Conservation (phyloP, 2,113 vertebrate genomes). For the Irena cyanogastra region DNA sequence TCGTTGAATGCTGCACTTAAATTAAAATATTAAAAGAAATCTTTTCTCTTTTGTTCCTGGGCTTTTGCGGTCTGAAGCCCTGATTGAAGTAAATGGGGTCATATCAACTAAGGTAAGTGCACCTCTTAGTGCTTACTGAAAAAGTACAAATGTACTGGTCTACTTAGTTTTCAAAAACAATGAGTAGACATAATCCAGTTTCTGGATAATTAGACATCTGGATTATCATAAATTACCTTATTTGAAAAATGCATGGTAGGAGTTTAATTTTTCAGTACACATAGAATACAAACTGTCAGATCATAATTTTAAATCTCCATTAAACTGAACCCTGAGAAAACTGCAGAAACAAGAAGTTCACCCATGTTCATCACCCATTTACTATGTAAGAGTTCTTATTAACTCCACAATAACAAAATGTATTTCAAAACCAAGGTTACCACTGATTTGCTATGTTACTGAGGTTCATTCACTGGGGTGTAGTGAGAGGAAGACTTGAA, state of each 20-base stretch:
- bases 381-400: not conserved
- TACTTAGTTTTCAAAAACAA: not conserved
- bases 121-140: not conserved
- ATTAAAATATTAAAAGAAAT: too few relatives aligned
- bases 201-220: not conserved
- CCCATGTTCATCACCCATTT: not conserved
- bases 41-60: not conserved
- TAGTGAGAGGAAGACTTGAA: not conserved
- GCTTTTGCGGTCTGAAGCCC: not conserved
- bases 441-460: not conserved
- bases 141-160: not conserved
- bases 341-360: not conserved
- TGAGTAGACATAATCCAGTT: not conserved
- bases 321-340: not conserved
- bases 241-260: not conserved
- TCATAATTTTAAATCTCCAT: not conserved
- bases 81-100: not conserved
- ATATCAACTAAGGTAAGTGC: not conserved
- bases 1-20: not conserved
- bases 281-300: not conserved
- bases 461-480: not conserved
- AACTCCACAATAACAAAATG: not conserved
- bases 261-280: not conserved
- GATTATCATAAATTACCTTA: not conserved
- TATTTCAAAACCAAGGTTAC: not conserved